Conservation (phyloP, 2,888 invertebrate species). For the Tubulanus polymorphus region DNA sequence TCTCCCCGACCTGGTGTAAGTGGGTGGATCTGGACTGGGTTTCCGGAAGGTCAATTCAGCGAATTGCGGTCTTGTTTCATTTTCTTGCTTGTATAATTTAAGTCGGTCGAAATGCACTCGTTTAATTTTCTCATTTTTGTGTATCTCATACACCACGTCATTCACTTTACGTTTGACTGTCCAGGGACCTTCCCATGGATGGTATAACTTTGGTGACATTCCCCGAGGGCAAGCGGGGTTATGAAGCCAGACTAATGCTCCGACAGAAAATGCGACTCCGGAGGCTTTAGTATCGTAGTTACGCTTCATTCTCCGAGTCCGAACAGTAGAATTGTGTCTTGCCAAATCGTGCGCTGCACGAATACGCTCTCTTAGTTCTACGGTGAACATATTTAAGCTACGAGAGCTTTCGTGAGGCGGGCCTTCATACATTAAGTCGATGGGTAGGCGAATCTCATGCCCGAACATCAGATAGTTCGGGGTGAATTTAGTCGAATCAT, state of each 20-base stretch:
- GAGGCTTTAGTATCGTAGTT: background rate
- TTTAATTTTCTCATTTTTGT: background rate
- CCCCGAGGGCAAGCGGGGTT: background rate
- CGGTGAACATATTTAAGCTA: too few relatives aligned
- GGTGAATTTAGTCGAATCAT: constrained; percentile 6
- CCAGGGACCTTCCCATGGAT: background rate
- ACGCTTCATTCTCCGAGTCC: too few relatives aligned
- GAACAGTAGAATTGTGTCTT: too few relatives aligned
- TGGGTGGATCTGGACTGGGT: too few relatives aligned
- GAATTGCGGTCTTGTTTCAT: too few relatives aligned
- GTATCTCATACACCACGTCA: background rate
- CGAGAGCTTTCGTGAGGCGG: too few relatives aligned
- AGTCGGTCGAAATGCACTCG: background rate
- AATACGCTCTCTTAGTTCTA: too few relatives aligned
- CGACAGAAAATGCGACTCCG: background rate
- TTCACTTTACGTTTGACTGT: background rate
- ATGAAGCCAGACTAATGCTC: background rate
- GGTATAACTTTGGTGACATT: background rate
- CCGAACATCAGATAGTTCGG: constrained; percentile 3
- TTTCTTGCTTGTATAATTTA: too few relatives aligned
- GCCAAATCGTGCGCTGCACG: too few relatives aligned
- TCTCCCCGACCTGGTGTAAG: too few relatives aligned
- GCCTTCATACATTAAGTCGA: constrained; percentile 2
- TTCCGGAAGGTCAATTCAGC: too few relatives aligned
- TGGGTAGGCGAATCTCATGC: background rate